Base-by-base conservation (phyloP, 1,140 invertebrate species). In the Venustaconcha ellipsiformis region DNA sequence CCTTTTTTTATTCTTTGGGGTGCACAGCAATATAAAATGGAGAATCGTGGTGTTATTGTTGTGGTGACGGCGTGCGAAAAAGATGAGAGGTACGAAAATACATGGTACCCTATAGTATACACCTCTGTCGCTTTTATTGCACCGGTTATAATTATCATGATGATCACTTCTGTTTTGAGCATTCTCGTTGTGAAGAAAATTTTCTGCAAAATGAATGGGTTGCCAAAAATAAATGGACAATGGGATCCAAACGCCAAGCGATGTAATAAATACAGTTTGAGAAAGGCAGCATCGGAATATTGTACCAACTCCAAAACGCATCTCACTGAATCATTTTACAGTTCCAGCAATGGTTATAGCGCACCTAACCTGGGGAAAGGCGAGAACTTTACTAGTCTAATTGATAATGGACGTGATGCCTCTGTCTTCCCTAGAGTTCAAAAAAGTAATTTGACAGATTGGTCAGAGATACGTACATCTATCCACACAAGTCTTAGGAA, bases 1-100 rank as follows among this genome's bases (percentile, higher is more conserved):
- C 68, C 68, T 20, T n/a, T 70, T 2, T 14, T 23, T 13, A 12
- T 56, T n/a, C 59, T 70, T 30, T 70, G 68, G 68, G 68, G 68
- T 23, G 57, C 59, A 4, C 30, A 56, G n/a, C 20, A 56, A 5
- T 57, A 70, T 17, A 57, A n/a, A 26, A 70, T 26, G 23, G 26
- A n/a, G n/a, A 23, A 60, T 20, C 23, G 37, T 23, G 55, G 37
- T n/a, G n/a, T 23, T 58, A 30, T 6, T 14, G 56, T 70, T 12
- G n/a, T 18, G n/a, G 37, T 67, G 13, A 67, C 66, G 2, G 30
- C 55, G 2, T 67, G 66, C 55, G 66, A 67, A 37, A 67, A 67
- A 57, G 66, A 67, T 20, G 30, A 67, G 14, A n/a, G 55, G 4
- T 67, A 67, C 20, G 30, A 55, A 55, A 30, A 67, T 55, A 67